Evolutionary conservation across 2,888 invertebrate genomes (phyloP).

Genomic region (Erpobdella octoculata): DNA sequence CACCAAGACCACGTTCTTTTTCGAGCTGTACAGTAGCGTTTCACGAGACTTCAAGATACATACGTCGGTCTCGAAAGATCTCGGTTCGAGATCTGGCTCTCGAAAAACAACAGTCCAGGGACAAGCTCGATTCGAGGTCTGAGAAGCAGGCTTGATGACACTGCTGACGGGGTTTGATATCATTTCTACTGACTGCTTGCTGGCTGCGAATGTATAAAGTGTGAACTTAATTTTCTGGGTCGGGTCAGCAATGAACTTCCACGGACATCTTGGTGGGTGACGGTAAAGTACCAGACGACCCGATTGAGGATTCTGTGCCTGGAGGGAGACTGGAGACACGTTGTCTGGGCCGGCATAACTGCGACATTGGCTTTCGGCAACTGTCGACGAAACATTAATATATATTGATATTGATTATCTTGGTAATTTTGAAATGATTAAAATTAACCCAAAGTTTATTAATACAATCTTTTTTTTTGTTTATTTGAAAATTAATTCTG

Average conservation of each 20-base stretch:
- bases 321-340: neutral
- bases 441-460: too few species aligned
- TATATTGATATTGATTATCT: too few species aligned
- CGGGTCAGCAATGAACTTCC: slow-evolving; percentile 17
- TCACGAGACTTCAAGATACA: slow-evolving; percentile 17
- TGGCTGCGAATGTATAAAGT: neutral
- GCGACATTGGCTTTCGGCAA: neutral
- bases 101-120: slow-evolving; percentile 23
- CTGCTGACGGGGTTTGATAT: neutral
- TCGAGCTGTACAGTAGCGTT: slow-evolving; percentile 18
- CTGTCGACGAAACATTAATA: too few species aligned
- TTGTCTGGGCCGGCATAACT: neutral
- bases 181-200: neutral
- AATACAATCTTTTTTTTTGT: too few species aligned
- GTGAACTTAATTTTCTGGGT: slow-evolving; percentile 15
- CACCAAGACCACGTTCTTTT: slow-evolving; percentile 3
- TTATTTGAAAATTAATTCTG: too few species aligned
- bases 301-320: neutral
- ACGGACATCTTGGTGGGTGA: slow-evolving; percentile 17
- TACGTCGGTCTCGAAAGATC: neutral
- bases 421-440: too few species aligned
- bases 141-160: neutral
- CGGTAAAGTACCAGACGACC: neutral
- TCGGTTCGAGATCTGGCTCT: slow-evolving; percentile 9
- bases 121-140: slow-evolving; percentile 5